phyloP scores from a whole-genome alignment of 2,113 vertebrate species.

The Cichladusa arquata region DNA sequence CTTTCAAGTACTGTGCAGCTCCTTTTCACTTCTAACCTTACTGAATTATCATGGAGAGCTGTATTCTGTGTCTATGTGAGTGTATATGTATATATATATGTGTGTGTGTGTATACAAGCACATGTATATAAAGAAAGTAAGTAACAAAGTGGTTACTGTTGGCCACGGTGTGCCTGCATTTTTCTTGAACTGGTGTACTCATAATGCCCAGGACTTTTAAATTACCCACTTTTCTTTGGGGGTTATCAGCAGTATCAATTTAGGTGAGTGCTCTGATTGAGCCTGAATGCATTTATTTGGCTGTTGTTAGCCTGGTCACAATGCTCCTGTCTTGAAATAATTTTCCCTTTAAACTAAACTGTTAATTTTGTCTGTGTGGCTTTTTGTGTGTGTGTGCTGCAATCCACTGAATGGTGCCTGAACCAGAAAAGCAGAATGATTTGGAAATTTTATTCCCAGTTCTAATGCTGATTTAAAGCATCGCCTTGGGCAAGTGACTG shows the following conservation, averaged over 20 bases:
- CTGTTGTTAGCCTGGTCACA: not conserved
- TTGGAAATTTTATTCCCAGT: conserved; percentile 10
- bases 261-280: not conserved
- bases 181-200: not conserved
- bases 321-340: not conserved
- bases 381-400: not conserved
- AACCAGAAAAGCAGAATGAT: not conserved
- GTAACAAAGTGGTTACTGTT: not conserved
- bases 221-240: not conserved
- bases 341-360: not conserved
- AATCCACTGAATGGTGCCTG: not conserved
- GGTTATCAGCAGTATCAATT: not conserved
- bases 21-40: not conserved
- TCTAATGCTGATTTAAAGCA: not conserved
- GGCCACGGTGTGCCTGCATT: not conserved
- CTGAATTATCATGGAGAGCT: not conserved
- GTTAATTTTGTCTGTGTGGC: not conserved
- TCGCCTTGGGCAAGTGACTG: not conserved
- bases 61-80: not conserved
- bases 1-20: not conserved
- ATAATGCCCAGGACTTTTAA: not conserved
- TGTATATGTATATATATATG: rapidly evolving
- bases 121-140: not conserved
- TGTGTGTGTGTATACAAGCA: not conserved
- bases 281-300: not conserved